Base-by-base conservation (phyloP, 2,888 invertebrate species). In the Mimumesa dahlbomi region DNA sequence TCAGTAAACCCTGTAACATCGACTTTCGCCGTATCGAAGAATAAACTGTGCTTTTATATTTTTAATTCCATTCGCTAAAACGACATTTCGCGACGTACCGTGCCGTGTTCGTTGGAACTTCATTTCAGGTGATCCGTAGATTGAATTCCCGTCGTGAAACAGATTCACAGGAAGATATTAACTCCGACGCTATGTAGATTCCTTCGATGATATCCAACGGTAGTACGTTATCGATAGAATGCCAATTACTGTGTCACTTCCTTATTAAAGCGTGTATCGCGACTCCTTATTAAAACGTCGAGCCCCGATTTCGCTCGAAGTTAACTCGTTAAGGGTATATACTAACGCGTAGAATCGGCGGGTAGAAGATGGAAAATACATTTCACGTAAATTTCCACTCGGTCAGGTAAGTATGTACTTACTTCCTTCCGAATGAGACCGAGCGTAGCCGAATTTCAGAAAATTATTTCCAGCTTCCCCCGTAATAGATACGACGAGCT, bases 251-350 rank as follows among this genome's bases (percentile, higher is more conserved):
- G 13, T 5, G 31, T n/a, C 25, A n/a, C 5, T 16, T 45, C 13
- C 31, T 50, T 22, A 49, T 45, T 29, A 13, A 19, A 21, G 19
- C 4, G 21, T 11, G 53, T 18, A 54, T 25, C 13, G 29, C 25
- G 31, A 54, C 40, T 62, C 46, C 29, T 59, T 53, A 48, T 48
- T 59, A 59, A 65, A 59, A 31, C 49, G 38, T 50, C 36, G 40
- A 63, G 25, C 29, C 3, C 22, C 18, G 21, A 18, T 25, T 18
- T 29, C 42, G n/a, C 34, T 34, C 34, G n/a, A n/a, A n/a, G 9
- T 1, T 34, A n/a, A 34, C 9, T 34, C 34, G 4, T 34, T 2
- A 34, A 11, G 4, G 4, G n/a, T 1, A n/a, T 9, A 34, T 34
- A 34, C 25, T 7, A 3, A 7, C 25, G n/a, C 7, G 25, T 25